Percentiles rank a stretch among this genome's conserved stretches.
Conservation (phyloP, 1,140 invertebrate genomes). For the Formica selysi region DNA sequence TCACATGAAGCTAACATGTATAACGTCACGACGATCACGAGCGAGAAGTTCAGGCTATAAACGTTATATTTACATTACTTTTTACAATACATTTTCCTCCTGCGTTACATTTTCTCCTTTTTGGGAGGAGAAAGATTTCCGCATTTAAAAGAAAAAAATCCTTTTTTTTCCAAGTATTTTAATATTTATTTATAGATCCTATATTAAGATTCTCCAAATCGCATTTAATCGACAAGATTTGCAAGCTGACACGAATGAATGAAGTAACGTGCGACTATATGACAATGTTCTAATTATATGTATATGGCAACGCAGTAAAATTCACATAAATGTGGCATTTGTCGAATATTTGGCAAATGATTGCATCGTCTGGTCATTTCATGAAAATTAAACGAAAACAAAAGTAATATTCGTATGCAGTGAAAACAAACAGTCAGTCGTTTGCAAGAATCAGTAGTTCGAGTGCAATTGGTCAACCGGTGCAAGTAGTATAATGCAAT, state of each 20-base stretch:
- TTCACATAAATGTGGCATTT: constrained; percentile 1
- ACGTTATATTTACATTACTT: neutral
- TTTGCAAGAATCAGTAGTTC: constrained; percentile 13
- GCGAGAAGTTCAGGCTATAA: neutral
- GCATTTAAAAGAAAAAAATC: neutral
- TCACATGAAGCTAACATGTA: constrained; percentile 13
- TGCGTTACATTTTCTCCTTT: constrained; percentile 6
- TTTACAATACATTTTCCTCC: neutral
- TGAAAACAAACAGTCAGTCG: neutral
- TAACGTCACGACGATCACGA: neutral
- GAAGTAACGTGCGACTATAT: neutral
- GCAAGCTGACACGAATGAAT: neutral
- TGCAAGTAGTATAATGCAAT: constrained; percentile 37
- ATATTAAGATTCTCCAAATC: neutral
- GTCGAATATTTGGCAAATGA: constrained; percentile 16
- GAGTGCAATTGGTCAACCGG: constrained; percentile 18
- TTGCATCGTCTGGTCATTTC: neutral
- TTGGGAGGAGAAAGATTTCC: neutral
- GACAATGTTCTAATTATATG: neutral
- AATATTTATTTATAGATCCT: constrained; percentile 17
- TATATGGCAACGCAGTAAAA: neutral
- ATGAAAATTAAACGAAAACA: constrained; percentile 27
- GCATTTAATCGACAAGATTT: neutral
- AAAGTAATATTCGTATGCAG: neutral
- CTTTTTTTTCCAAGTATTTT: neutral